Conservation (phyloP, 2,797 vertebrate genomes). For the Psittacula echo region DNA sequence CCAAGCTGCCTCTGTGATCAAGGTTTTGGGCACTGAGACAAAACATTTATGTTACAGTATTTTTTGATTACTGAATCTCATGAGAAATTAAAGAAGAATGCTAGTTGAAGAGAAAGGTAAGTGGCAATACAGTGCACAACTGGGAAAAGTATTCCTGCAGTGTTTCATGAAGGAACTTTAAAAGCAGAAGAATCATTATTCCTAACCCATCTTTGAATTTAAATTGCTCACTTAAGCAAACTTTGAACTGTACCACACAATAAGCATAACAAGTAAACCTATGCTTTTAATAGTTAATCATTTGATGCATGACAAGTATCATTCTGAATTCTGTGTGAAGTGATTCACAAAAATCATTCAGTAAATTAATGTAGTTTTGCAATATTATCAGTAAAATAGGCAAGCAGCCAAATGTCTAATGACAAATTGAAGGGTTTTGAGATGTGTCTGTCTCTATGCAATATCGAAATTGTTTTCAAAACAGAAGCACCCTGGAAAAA, state of each 20-base stretch:
- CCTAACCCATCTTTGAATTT: slow-evolving; percentile 75
- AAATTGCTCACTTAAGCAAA: slow-evolving; percentile 74
- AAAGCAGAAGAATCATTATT: slow-evolving; percentile 74
- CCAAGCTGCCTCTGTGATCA: neutral
- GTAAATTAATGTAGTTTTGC: slow-evolving; percentile 79
- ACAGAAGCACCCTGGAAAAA: slow-evolving; percentile 77
- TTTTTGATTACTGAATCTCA: slow-evolving; percentile 22
- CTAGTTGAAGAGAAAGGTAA: slow-evolving; percentile 38
- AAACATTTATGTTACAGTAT: slow-evolving; percentile 12
- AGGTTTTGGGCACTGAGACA: neutral
- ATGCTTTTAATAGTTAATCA: slow-evolving; percentile 76
- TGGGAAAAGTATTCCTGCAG: slow-evolving; percentile 48
- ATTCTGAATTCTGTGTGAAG: slow-evolving; percentile 77
- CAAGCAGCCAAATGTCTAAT: slow-evolving; percentile 81
- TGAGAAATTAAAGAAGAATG: slow-evolving; percentile 38
- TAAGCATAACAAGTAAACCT: slow-evolving; percentile 74
- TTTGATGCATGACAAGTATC: slow-evolving; percentile 73
- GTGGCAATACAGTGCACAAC: neutral
- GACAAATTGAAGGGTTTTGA: slow-evolving; percentile 79
- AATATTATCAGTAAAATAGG: slow-evolving; percentile 79
- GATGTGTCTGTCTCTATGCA: slow-evolving; percentile 77
- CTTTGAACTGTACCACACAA: slow-evolving; percentile 70
- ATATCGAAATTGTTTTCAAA: slow-evolving; percentile 78
- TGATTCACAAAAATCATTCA: slow-evolving; percentile 79
- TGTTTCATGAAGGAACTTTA: slow-evolving; percentile 69